phyloP scores from a whole-genome alignment of 2,888 invertebrate species.

The Magallana nippona region DNA sequence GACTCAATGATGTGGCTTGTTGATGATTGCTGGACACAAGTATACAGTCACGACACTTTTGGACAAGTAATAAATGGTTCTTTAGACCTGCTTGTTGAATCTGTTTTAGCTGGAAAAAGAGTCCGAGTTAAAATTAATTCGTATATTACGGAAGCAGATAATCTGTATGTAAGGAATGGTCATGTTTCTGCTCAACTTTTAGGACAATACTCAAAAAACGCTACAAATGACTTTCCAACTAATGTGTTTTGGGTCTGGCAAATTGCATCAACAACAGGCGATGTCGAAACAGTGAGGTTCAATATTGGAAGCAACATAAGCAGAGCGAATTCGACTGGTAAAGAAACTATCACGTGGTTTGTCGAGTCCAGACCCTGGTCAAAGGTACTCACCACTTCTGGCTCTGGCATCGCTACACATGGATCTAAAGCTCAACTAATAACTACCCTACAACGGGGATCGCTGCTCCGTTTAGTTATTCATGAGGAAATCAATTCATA shows the following conservation, averaged over 20 bases:
- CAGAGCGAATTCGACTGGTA: not conserved
- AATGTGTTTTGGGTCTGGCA: slow-evolving; percentile 37
- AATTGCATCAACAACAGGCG: slow-evolving; percentile 19
- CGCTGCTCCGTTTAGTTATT: not conserved
- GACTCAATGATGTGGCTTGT: slow-evolving; percentile 38
- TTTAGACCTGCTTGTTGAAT: not conserved
- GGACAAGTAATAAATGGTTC: slow-evolving; percentile 22
- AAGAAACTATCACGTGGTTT: slow-evolving; percentile 23
- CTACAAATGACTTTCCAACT: slow-evolving; percentile 34
- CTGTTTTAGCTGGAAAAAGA: slow-evolving; percentile 31
- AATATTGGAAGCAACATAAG: not conserved
- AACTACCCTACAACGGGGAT: not conserved
- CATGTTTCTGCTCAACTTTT: slow-evolving; percentile 41
- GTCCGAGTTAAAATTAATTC: slow-evolving; percentile 18
- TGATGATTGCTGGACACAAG: slow-evolving; percentile 38
- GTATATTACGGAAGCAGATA: slow-evolving; percentile 34
- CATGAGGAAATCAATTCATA: not conserved
- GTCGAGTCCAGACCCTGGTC: slow-evolving; percentile 38
- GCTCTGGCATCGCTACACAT: not conserved
- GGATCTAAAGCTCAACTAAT: slow-evolving; percentile 36
- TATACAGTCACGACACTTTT: not conserved
- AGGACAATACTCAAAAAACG: slow-evolving; percentile 29
- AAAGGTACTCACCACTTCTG: slow-evolving; percentile 25
- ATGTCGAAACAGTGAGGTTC: slow-evolving; percentile 39
- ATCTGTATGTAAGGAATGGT: slow-evolving; percentile 20